A percentile compares a stretch with the other conserved stretches of the same genome.
Evolutionary conservation across 2,888 invertebrate genomes (phyloP).

Genomic region (Noctua janthe): DNA sequence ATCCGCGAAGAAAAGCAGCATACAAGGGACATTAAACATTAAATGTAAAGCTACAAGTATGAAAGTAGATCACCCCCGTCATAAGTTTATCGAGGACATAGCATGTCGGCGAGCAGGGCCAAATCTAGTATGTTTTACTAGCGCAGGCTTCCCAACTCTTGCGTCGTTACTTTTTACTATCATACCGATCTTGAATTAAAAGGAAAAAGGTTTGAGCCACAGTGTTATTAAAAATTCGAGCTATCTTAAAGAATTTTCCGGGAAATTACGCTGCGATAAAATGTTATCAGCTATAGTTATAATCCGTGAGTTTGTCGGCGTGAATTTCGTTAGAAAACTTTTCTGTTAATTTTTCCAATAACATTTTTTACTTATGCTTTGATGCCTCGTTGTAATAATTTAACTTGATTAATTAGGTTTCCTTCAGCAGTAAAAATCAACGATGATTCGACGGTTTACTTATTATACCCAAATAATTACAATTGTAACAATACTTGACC

Average conservation of each 20-base stretch:
- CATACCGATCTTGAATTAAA: constrained; percentile 3
- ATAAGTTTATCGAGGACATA: constrained; percentile 36
- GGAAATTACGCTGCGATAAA: neutral
- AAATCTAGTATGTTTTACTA: constrained; percentile 26
- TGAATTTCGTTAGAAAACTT: neutral
- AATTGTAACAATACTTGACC: neutral
- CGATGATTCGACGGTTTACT: neutral
- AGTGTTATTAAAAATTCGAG: neutral
- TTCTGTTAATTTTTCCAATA: neutral
- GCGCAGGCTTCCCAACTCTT: constrained; percentile 21
- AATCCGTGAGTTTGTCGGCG: neutral
- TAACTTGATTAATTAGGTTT: neutral
- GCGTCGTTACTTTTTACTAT: constrained; percentile 40
- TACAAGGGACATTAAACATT: neutral
- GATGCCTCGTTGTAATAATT: neutral
- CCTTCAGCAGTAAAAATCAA: neutral
- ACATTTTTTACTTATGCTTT: neutral
- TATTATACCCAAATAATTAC: neutral
- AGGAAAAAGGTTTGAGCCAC: neutral
- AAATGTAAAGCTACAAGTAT: neutral
- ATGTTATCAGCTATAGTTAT: neutral
- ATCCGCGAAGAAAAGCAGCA: neutral
- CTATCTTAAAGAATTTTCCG: neutral
- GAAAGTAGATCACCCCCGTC: constrained; percentile 7
- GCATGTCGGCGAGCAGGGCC: constrained; percentile 29